Percentiles rank a stretch among this genome's conserved stretches.
Evolutionary conservation across 2,113 vertebrate genomes (phyloP).

Genomic region (Pluvialis apricaria): DNA sequence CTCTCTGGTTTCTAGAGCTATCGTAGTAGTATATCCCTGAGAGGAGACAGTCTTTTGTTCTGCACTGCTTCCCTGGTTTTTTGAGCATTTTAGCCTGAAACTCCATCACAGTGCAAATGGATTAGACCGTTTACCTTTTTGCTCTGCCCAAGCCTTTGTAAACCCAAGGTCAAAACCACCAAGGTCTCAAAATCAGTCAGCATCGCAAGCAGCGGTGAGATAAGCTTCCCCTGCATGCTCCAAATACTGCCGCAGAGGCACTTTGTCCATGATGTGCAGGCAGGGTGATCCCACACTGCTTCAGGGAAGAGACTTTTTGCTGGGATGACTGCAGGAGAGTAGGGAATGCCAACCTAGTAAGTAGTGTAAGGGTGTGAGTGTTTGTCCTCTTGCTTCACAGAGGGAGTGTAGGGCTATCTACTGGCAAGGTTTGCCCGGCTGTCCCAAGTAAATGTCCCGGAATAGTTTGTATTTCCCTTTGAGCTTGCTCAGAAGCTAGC

Average conservation of each 20-base stretch:
- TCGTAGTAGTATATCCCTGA: not conserved
- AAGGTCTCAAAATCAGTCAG: not conserved
- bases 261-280: not conserved
- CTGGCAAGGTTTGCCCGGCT: not conserved
- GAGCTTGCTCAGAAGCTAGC: not conserved
- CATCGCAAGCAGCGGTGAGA: not conserved
- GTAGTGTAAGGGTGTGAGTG: not conserved
- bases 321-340: not conserved
- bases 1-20: not conserved
- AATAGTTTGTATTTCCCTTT: not conserved
- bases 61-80: not conserved
- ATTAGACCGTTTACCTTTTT: not conserved
- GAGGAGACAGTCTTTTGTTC: not conserved
- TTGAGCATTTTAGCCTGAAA: not conserved
- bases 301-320: not conserved
- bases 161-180: not conserved
- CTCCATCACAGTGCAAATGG: not conserved
- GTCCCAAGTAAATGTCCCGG: not conserved
- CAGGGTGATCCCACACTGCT: not conserved
- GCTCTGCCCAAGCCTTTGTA: not conserved
- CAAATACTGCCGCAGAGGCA: not conserved
- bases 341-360: not conserved
- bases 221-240: rapidly evolving
- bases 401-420: not conserved
- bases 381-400: not conserved